Percentiles rank a stretch among this genome's conserved stretches.
Conservation (phyloP, 2,113 vertebrate genomes). For the Cryptomyrus ogoouensis region DNA sequence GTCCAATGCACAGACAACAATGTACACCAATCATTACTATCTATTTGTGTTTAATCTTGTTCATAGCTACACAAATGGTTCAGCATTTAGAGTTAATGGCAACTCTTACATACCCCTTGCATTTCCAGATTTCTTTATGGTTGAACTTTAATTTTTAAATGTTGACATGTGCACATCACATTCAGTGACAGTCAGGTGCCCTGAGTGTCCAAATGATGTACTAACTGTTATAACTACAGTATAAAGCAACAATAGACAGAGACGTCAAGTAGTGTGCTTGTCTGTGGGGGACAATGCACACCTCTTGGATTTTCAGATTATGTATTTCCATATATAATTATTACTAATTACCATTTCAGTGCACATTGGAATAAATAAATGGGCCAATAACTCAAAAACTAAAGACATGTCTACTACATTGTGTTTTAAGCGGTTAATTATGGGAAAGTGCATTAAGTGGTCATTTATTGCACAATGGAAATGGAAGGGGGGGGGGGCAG, state of each 20-base stretch:
- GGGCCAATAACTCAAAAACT: background rate
- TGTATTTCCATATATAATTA: background rate
- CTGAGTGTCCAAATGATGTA: background rate
- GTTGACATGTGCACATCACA: background rate
- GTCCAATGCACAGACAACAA: background rate
- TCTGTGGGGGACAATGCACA: background rate
- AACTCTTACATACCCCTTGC: background rate
- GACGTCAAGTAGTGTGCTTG: background rate
- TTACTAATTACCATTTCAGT: background rate
- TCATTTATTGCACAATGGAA: background rate
- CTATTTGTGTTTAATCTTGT: background rate
- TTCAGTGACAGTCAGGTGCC: background rate
- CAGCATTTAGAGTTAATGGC: background rate
- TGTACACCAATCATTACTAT: background rate
- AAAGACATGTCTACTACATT: background rate
- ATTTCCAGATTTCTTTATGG: background rate
- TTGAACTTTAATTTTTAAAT: background rate
- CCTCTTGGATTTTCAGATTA: background rate
- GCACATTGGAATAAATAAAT: background rate
- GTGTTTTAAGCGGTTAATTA: background rate
- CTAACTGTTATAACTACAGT: background rate
- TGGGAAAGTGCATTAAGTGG: background rate
- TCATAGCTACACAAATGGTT: background rate
- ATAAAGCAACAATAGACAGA: background rate
- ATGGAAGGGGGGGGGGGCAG: background rate